These are phyloP conservation scores for Cheilosia soror DNA, from an alignment of 2,888 invertebrate species.

Conservation along the genomic window DNA sequence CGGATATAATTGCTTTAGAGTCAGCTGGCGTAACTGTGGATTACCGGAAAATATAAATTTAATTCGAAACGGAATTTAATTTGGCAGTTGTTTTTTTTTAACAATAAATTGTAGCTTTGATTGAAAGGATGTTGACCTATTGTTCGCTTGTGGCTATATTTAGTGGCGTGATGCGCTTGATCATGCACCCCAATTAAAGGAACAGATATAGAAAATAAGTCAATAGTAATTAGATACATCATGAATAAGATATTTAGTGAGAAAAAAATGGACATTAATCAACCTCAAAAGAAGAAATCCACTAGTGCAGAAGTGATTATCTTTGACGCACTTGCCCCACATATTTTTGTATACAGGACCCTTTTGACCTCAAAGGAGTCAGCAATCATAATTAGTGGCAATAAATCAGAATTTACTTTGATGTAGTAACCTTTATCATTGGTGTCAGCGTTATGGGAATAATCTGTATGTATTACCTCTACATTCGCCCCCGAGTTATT, in stretches of 20 bases:
- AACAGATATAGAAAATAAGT: too few species aligned
- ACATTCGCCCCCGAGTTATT: background rate
- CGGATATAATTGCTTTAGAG: constrained; percentile 88
- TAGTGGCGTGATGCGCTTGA: too few species aligned
- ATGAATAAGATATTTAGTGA: too few species aligned
- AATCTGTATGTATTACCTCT: constrained; percentile 33
- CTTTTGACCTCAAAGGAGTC: too few species aligned
- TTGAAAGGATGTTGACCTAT: too few species aligned
- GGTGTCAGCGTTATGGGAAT: constrained; percentile 10
- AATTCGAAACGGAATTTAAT: background rate
- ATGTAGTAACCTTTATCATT: background rate
- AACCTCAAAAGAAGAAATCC: too few species aligned
- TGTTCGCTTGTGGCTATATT: too few species aligned
- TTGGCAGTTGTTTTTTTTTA: background rate
- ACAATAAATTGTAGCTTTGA: too few species aligned
- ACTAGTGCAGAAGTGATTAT: background rate
- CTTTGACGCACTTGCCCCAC: background rate
- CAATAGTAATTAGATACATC: too few species aligned
- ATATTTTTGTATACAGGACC: too few species aligned
- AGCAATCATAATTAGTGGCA: background rate
- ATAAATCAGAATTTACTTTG: constrained; percentile 3
- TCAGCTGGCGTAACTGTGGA: constrained; percentile 85
- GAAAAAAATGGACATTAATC: too few species aligned
- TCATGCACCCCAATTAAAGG: too few species aligned
- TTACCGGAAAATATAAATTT: constrained; percentile 42